Base-by-base conservation (phyloP, 2,888 invertebrate genomes). In the Mongoloraphidia duomilia region DNA sequence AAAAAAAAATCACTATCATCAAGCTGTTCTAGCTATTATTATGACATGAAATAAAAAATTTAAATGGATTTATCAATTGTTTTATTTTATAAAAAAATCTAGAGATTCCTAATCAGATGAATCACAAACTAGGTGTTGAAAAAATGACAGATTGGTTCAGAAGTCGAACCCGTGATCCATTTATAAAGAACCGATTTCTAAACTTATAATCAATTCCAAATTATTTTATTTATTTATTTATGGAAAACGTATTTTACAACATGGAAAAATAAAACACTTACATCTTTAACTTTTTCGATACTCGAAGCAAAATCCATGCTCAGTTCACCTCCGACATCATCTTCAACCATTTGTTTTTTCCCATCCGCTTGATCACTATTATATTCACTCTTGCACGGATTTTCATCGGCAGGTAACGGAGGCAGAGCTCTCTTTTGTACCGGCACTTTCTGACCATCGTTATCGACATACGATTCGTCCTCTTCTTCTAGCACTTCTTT, bases 261-360 rank as follows among this genome's bases (percentile, higher is more conserved):
- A 37, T 17, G 44, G 46, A 49, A 47, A 40, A 26, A 43, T 39
- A 42, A 12, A 17, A 50, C 52, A 78, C 86, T 78, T 73, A 91
- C 91, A 72, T 92, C 90, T 76, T 92, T 92, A 47, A 93, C 92
- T 75, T 86, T 88, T 65, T 91, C 87, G 61, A 93, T 89, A 58
- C 90, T 92, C 34, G 88, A 84, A 39, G 91, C 88, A 67, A 92
- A 92, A 66, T 92, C 91, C 68, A 84, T 77, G 40, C 78, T 72
- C 1, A 72, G 58, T 51, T 65, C 68, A 52, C 67, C 67, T 17
- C 59, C 57, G 37, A 60, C 63, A 5, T 61, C 63, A 26, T 50
- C 44, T 8, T 54, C 53, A 14, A 58, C 55, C 6, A 49, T 50
- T 26, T 56, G 54, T n/a, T 26, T 26, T 6, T 26, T 26, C 26